A percentile compares a stretch with the other conserved stretches of the same genome.
Evolutionary conservation across 2,888 invertebrate species (phyloP).

Genomic region (Epinotia brunnichana): DNA sequence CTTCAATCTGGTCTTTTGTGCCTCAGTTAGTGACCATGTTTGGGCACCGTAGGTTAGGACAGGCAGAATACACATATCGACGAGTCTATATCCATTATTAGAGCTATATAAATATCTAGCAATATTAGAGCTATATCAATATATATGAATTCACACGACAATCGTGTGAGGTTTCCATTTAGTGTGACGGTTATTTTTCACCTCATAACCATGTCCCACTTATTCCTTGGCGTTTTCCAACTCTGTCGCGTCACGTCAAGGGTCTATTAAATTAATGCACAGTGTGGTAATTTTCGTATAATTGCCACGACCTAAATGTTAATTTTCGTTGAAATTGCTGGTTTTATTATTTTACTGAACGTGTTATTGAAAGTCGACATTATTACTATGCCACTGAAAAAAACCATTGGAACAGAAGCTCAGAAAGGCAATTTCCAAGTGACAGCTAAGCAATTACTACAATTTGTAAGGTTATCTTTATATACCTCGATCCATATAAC

Average conservation of each 20-base stretch:
- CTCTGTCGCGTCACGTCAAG: slow-evolving; percentile 33
- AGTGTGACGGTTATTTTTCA: slow-evolving; percentile 24
- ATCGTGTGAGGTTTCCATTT: slow-evolving; percentile 19
- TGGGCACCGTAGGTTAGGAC: too few relatives aligned
- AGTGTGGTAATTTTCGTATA: slow-evolving; percentile 35
- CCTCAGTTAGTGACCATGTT: too few relatives aligned
- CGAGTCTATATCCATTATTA: too few relatives aligned
- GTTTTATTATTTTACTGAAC: slow-evolving; percentile 15
- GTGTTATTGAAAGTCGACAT: slow-evolving; percentile 11
- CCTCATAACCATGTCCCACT: slow-evolving; percentile 21
- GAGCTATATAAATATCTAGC: neutral
- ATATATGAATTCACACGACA: slow-evolving; percentile 22
- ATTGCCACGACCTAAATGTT: slow-evolving; percentile 38
- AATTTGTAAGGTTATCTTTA: neutral
- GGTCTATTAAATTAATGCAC: slow-evolving; percentile 41
- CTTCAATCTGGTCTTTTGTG: too few relatives aligned
- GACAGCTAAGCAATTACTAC: neutral
- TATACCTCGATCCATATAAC: neutral
- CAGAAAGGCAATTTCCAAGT: neutral
- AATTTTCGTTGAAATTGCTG: slow-evolving; percentile 24
- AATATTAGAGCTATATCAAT: too few relatives aligned
- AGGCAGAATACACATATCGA: too few relatives aligned
- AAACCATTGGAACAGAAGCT: neutral
- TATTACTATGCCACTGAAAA: neutral
- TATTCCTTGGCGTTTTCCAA: slow-evolving; percentile 25